Base-by-base conservation (phyloP, 2,888 invertebrate species). In the Theodoxus fluviatilis region DNA sequence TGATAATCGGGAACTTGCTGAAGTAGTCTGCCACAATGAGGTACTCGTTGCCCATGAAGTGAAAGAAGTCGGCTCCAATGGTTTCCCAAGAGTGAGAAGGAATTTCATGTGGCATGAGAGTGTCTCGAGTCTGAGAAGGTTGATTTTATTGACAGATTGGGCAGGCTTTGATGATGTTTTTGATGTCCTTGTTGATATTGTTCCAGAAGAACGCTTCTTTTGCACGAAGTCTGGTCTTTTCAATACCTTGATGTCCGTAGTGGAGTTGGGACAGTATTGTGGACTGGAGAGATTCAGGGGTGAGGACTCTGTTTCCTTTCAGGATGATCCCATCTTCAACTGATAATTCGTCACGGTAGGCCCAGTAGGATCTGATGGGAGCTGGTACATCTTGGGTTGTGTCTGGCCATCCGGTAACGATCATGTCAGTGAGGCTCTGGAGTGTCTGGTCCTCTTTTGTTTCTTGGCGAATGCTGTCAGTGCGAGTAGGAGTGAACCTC, bases 291-390 rank as follows among this genome's bases (percentile, higher is more conserved):
- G 63, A 35, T 7, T 33, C 40, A 28, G 72, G 73, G 15, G 70
- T 49, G 18, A 74, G 37, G 12, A 72, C 15, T 43, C 59, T 57
- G 47, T 63, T 28, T 37, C 71, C 73, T 55, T 73, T 75, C 31
- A 73, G 47, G 22, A 74, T 22, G 25, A 73, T 28, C 22, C 71
- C 75, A 61, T 74, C 57, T 7, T 74, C 68, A 6, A 73, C 49
- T 6, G 61, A 12, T 2, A 74, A 22, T 61, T 74, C 65, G 37
- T 75, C 71, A 33, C 61, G 49, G 31, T 68, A 67, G 7, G 57
- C 18, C 69, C 66, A 71, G 25, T 72, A 74, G 28, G 67, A 43
- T 33, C 40, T 49, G 12, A 72, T 47, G 15, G 18, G 6, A 22
- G 59, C 2, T 59, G 66, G 64, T 28, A 71, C 25, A 37, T 74